These are phyloP conservation scores for Ophonus ardosiacus DNA, from an alignment of 2,888 invertebrate genomes.

Conservation along the genomic window DNA sequence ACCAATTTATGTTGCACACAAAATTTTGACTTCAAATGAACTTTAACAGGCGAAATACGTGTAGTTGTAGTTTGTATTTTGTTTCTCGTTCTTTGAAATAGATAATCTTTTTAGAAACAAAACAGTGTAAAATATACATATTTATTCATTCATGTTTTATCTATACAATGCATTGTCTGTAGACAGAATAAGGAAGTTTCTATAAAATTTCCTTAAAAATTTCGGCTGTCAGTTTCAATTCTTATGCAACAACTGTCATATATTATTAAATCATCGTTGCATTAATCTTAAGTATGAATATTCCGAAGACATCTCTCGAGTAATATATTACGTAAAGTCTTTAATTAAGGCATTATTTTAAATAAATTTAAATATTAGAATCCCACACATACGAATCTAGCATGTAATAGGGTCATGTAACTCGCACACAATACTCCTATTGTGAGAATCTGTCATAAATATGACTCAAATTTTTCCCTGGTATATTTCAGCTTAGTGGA, in stretches of 20 bases:
- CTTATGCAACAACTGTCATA: neutral
- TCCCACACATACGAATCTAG: slow-evolving; percentile 17
- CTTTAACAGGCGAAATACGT: too few species aligned
- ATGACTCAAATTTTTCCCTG: slow-evolving; percentile 40
- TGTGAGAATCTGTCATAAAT: slow-evolving; percentile 24
- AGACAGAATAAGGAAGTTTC: neutral
- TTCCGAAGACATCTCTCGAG: neutral
- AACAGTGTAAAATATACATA: neutral
- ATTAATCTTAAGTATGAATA: slow-evolving; percentile 15
- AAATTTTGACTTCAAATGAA: too few species aligned
- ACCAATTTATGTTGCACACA: too few species aligned
- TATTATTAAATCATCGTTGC: neutral
- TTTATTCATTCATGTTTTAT: neutral
- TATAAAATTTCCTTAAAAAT: neutral
- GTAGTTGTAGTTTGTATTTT: too few species aligned
- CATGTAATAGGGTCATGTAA: slow-evolving; percentile 35
- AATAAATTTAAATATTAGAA: slow-evolving; percentile 48
- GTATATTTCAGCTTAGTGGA: slow-evolving; percentile 5
- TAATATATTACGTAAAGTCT: slow-evolving; percentile 22
- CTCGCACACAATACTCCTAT: slow-evolving; percentile 20
- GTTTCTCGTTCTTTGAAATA: too few species aligned
- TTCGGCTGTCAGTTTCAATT: neutral
- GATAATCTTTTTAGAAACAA: neutral
- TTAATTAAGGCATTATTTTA: slow-evolving; percentile 44
- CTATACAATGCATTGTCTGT: neutral